Base-by-base conservation (phyloP, 2,797 vertebrate species). In the Hemibagrus guttatus region DNA sequence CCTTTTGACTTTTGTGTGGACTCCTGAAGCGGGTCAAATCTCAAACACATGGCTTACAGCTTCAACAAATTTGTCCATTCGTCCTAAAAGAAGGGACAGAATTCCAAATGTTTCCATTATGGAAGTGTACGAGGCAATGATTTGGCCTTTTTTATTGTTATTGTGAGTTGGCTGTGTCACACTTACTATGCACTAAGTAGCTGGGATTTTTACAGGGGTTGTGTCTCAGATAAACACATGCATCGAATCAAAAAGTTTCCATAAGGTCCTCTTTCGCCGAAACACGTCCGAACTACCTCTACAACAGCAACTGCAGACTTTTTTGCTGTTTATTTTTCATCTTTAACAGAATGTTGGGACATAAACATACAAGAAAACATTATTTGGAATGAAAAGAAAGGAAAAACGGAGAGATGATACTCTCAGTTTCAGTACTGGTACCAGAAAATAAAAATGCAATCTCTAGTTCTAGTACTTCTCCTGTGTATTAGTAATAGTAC, bases 1-100 rank as follows among this genome's bases (percentile, higher is more conserved):
- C 56, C 42, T 81, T 68, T 58, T 86, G 66, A 59, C 75, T 69
- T 72, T 35, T 71, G 63, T 31, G 17, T 19, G 14, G 79, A 81
- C 59, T 81, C 26, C 26, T 49, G 39, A 12, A 64, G 23, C 12
- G 39, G 58, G 78, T 78, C 28, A 68, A 19, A 49, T 52, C 42
- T 76, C 76, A 35, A 52, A 52, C 39, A 61, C 4, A 19, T 49
- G n/a, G 4, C 9, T 46, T 61, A 75, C 71, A 31, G 31, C n/a
- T 9, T 49, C 46, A 54, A 56, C 46, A 12, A 0, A 56, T 79
- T 68, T 68, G 49, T 42, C 23, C 52, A 13, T 31, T n/a, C 19
- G 14, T 79, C 49, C 11, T 39, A 39, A 23, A 26, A 19, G 56
- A 59, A 39, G 21, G 23, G 31, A 79, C 46, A 11, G 26, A 75